Base-by-base conservation (phyloP, 92 coral and sea anemone species). In the Palythoa grandiflora region DNA sequence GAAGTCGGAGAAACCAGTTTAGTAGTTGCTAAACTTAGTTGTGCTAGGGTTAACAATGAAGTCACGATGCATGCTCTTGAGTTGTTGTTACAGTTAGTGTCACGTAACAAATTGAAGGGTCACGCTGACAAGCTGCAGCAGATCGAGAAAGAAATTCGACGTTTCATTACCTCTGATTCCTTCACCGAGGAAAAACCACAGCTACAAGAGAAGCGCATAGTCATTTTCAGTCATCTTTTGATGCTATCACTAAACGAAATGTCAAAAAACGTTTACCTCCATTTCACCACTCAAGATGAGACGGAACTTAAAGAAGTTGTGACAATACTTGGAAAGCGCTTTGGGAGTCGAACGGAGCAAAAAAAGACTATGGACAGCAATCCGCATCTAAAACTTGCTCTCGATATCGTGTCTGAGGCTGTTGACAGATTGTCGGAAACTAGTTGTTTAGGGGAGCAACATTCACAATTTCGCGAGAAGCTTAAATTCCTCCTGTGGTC, bases 31-130 rank as follows among this genome's bases (percentile, higher is more conserved):
- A 78, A 59, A 57, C 84, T 78, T 57, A 52, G 50, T 21, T 59
- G 84, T 61, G 70, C 84, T 37, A 16, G 68, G 15, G 11, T 78
- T 37, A 12, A 53, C 38, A 38, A 78, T 15, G 14, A 35, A 36
- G 70, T 78, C 48, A 78, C 84, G 13, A 59, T 47, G 36, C 71
- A 78, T 39, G 84, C 84, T 78, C n/a, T 78, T 14, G 84, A 55
- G 39, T 39, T 78, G 35, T 10, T 78, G 21, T 66, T 3, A 1
- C 51, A 78, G 44, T 16, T 78, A 28, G 54, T 78, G 53, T 78
- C 84, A 59, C 84, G 61, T 36, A 78, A 78, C 47, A 78, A 78
- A 1, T 21, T 59, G 11, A 55, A 15, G 7, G 50, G 84, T 78
- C 52, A 59, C 28, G 71, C 71, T 7, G 70, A 78, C 38, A 78